Evolutionary conservation across 1,140 invertebrate species (phyloP).

Genomic region (Lasioglossum albipes): DNA sequence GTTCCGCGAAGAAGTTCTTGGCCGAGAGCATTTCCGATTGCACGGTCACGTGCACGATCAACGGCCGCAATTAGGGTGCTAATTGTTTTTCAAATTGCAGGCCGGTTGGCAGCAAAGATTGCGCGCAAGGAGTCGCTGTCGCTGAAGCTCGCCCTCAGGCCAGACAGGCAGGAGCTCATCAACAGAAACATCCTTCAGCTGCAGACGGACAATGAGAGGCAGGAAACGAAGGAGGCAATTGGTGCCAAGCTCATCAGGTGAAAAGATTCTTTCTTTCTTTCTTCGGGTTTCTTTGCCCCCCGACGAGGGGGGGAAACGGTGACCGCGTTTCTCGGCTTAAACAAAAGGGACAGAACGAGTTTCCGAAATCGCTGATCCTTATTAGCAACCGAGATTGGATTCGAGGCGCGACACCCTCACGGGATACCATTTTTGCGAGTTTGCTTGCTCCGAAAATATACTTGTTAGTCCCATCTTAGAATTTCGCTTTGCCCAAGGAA

Average conservation of each 20-base stretch:
- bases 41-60: no score
- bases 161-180: slow-evolving; percentile 95
- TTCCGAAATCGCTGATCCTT: no score
- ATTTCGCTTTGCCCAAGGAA: no score
- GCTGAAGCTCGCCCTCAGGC: slow-evolving; percentile 94
- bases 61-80: slow-evolving; percentile 2
- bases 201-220: slow-evolving; percentile 95
- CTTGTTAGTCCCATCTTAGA: no score
- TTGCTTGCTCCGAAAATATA: no score
- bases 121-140: slow-evolving; percentile 97
- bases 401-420: no score
- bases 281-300: not conserved
- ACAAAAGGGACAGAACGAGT: not conserved
- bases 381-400: no score
- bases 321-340: not conserved
- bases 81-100: slow-evolving; percentile 67
- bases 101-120: slow-evolving; percentile 92
- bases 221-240: slow-evolving; percentile 96
- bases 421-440: no score
- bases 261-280: slow-evolving; percentile 11
- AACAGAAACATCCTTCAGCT: slow-evolving; percentile 97
- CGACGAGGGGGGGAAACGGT: not conserved
- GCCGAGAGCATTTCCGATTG: no score
- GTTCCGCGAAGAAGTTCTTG: no score
- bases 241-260: slow-evolving; percentile 94